A percentile compares a stretch with the other conserved stretches of the same genome.
These are phyloP conservation scores for Melanchra persicariae DNA, from an alignment of 2,888 invertebrate genomes.

Conservation along the genomic window DNA sequence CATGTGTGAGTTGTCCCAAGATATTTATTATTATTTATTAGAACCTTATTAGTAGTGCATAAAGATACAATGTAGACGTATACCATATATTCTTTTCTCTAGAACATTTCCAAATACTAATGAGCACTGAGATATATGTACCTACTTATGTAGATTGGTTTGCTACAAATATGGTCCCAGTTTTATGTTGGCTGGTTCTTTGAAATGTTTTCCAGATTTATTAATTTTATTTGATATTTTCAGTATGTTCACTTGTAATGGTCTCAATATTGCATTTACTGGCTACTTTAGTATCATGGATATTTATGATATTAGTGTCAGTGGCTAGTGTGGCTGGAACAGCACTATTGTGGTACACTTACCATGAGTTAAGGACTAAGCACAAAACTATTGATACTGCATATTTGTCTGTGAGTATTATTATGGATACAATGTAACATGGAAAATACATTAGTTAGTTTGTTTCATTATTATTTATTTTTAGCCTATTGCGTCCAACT, in stretches of 20 bases:
- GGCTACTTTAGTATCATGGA: constrained; percentile 96
- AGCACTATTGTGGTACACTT: constrained; percentile 96
- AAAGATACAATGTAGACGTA: constrained; percentile 4
- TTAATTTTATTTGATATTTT: constrained; percentile 64
- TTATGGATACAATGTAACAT: not conserved
- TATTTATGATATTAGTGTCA: constrained; percentile 95
- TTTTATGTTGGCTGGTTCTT: not conserved
- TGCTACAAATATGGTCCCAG: not conserved
- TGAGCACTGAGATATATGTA: not conserved
- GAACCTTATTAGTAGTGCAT: constrained; percentile 10
- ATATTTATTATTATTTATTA: no score
- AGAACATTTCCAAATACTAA: not conserved
- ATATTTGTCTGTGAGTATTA: constrained; percentile 82
- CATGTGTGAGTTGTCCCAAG: no score
- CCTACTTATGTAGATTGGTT: not conserved
- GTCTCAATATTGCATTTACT: constrained; percentile 96
- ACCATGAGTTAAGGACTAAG: constrained; percentile 93
- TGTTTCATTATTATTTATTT: not conserved
- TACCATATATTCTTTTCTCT: not conserved
- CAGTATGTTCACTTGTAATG: constrained; percentile 95
- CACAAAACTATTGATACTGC: constrained; percentile 80
- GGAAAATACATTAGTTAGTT: not conserved
- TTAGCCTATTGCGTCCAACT: no score
- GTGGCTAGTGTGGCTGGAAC: constrained; percentile 95
- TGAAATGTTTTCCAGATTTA: not conserved